A percentile compares a stretch with the other conserved stretches of the same genome.
phyloP scores from a whole-genome alignment of 2,797 vertebrate genomes.

The Arctocebus calabarensis region DNA sequence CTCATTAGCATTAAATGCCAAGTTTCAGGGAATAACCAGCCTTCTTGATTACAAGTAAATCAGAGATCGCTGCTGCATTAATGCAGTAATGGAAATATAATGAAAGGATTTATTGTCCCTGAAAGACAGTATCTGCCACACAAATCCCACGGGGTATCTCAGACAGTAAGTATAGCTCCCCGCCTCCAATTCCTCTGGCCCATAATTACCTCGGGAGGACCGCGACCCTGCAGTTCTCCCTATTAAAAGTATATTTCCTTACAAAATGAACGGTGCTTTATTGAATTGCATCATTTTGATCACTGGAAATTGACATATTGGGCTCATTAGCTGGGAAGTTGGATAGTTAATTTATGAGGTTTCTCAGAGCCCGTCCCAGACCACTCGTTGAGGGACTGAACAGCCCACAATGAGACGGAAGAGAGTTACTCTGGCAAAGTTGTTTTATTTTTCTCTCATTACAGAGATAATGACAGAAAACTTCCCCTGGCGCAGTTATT shows the following conservation, averaged over 20 bases:
- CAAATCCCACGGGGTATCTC: conserved; percentile 75
- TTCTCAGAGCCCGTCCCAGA: conserved; percentile 76
- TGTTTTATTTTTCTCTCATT: conserved; percentile 38
- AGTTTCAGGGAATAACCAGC: conserved; percentile 72
- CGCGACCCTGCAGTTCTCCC: conserved; percentile 78
- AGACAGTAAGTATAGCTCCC: conserved; percentile 68
- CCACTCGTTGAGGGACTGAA: conserved; percentile 76
- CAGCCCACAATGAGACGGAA: conserved; percentile 45
- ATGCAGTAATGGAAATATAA: conserved; percentile 79
- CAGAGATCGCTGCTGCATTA: conserved; percentile 73
- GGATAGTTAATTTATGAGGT: conserved; percentile 85
- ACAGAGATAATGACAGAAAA: conserved; percentile 72
- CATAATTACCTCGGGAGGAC: conserved; percentile 83
- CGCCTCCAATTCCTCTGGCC: conserved; percentile 72
- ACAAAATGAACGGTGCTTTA: conserved; percentile 84
- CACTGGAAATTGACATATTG: conserved; percentile 85
- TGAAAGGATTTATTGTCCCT: conserved; percentile 85
- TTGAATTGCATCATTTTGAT: conserved; percentile 86
- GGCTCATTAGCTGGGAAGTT: conserved; percentile 86
- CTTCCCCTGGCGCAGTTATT: background rate
- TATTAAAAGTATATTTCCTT: conserved; percentile 83
- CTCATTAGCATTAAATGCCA: conserved; percentile 74
- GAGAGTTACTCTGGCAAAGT: conserved; percentile 53
- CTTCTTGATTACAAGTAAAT: conserved; percentile 81
- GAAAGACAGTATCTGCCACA: conserved; percentile 82